These are phyloP conservation scores for Pygoscelis adeliae DNA, from an alignment of 2,113 vertebrate species.

Conservation along the genomic window DNA sequence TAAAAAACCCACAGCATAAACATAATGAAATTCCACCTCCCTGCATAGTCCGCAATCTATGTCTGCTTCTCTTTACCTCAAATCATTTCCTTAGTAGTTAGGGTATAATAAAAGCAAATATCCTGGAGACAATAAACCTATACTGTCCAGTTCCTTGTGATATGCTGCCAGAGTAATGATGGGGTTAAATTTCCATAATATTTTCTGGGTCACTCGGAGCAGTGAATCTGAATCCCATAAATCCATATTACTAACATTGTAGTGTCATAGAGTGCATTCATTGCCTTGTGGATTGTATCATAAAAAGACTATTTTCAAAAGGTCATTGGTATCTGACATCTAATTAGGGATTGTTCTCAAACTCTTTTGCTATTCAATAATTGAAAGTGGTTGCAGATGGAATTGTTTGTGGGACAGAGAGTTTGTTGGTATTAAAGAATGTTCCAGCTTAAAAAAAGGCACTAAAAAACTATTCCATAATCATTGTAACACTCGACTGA, in stretches of 20 bases:
- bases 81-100: not conserved
- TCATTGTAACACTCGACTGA: not conserved
- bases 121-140: not conserved
- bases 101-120: not conserved
- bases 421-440: not conserved
- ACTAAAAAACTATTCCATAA: not conserved
- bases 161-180: not conserved
- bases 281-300: not conserved
- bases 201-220: not conserved
- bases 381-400: not conserved
- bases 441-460: not conserved
- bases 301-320: not conserved
- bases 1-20: not conserved
- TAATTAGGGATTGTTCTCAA: not conserved
- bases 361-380: not conserved
- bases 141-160: not conserved
- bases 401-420: not conserved
- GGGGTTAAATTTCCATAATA: not conserved
- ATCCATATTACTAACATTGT: not conserved
- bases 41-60: fast-evolving
- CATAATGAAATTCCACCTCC: not conserved
- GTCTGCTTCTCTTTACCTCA: not conserved
- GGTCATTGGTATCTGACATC: not conserved
- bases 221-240: not conserved
- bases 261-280: not conserved